Percentiles rank a stretch among this genome's conserved stretches.
These are phyloP conservation scores for Sebastes iracundus DNA, from an alignment of 2,797 vertebrate species.

Conservation along the genomic window DNA sequence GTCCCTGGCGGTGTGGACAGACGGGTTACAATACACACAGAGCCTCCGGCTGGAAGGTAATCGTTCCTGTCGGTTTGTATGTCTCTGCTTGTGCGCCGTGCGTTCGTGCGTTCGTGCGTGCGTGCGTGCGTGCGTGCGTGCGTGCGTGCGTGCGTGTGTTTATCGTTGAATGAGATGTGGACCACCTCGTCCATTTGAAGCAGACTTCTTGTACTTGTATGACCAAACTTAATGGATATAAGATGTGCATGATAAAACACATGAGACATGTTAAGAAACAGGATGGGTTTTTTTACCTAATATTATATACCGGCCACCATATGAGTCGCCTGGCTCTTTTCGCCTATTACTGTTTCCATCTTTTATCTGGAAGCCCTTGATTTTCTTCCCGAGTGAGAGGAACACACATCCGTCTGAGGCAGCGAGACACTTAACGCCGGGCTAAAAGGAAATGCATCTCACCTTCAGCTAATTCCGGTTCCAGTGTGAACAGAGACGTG, in stretches of 20 bases:
- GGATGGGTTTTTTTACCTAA: not conserved
- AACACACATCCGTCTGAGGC: constrained; percentile 35
- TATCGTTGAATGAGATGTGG: constrained; percentile 1
- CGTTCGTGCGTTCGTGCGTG: not conserved
- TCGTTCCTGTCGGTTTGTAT: constrained; percentile 18
- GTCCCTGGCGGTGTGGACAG: constrained; percentile 20
- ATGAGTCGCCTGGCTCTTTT: constrained; percentile 11
- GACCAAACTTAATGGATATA: not conserved
- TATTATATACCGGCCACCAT: not conserved
- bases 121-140: not conserved
- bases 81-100: not conserved
- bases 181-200: constrained; percentile 13
- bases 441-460: constrained; percentile 15
- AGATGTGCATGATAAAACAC: not conserved
- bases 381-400: constrained; percentile 30
- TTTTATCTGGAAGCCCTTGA: constrained; percentile 28
- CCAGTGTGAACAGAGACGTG: not conserved
- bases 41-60: constrained; percentile 42
- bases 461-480: constrained; percentile 12
- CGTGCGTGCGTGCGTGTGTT: no score
- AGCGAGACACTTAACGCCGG: constrained; percentile 4
- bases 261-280: not conserved
- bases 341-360: constrained; percentile 24
- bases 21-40: constrained; percentile 18
- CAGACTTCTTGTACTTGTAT: not conserved